Evolutionary conservation across 2,888 invertebrate genomes (phyloP).

Genomic region (Euplagia quadripunctaria): DNA sequence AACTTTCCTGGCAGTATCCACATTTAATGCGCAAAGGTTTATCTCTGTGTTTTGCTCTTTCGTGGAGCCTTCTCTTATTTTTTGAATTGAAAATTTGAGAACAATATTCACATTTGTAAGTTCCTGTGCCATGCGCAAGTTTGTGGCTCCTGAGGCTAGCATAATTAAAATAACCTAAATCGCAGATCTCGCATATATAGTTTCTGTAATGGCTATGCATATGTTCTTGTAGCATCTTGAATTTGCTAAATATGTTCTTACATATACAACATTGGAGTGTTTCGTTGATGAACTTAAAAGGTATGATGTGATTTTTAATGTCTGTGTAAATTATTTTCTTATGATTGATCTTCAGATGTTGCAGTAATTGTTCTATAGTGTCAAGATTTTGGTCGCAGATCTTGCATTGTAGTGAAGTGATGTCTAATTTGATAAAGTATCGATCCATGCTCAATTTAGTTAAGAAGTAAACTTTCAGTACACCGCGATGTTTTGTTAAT

Average conservation of each 20-base stretch:
- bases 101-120: constrained; percentile 56
- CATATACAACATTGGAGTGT: constrained; percentile 52
- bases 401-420: constrained; percentile 59
- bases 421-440: constrained; percentile 59
- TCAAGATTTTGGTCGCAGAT: constrained; percentile 52
- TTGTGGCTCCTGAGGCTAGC: constrained; percentile 47
- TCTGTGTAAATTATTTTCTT: constrained; percentile 51
- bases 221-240: constrained; percentile 59
- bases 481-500: constrained; percentile 53
- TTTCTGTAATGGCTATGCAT: constrained; percentile 65
- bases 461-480: constrained; percentile 5
- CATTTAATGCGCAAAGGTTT: constrained; percentile 59
- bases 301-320: constrained; percentile 63
- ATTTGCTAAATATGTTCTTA: constrained; percentile 51
- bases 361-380: constrained; percentile 50
- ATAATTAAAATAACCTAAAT: constrained; percentile 53
- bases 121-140: constrained; percentile 65
- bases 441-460: constrained; percentile 7
- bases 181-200: constrained; percentile 46
- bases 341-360: constrained; percentile 58
- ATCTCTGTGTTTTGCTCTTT: constrained; percentile 49
- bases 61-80: constrained; percentile 59
- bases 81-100: constrained; percentile 58
- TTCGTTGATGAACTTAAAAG: constrained; percentile 57
- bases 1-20: constrained; percentile 66